A percentile compares a stretch with the other conserved stretches of the same genome.
phyloP scores from a whole-genome alignment of 2,888 invertebrate genomes.

The Terebella lapidaria region DNA sequence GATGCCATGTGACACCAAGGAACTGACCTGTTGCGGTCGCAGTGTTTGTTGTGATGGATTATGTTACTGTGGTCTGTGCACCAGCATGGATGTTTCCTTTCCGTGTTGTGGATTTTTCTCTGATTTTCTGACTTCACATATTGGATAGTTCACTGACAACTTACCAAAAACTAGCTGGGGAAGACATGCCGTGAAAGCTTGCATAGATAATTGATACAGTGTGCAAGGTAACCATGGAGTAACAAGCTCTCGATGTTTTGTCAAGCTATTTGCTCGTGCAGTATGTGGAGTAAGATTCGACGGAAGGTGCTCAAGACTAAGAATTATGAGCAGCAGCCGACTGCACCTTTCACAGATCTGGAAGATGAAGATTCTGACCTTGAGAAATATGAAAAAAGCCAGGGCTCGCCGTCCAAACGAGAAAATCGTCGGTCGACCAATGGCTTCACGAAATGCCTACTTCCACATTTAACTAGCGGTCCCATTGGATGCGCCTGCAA shows the following conservation, averaged over 20 bases:
- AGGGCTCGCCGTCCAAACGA: not conserved
- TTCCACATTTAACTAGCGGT: not conserved
- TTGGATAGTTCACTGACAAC: too few species aligned
- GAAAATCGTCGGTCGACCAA: not conserved
- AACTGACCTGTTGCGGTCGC: not conserved
- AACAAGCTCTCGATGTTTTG: too few species aligned
- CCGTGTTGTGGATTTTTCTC: too few species aligned
- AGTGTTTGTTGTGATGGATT: too few species aligned
- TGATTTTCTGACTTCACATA: too few species aligned
- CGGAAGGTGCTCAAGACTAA: not conserved
- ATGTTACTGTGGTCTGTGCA: too few species aligned
- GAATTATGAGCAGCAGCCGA: not conserved
- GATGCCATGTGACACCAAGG: too few species aligned
- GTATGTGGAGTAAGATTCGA: conserved; percentile 3
- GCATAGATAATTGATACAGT: not conserved
- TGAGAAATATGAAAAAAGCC: conserved; percentile 1
- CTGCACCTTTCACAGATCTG: not conserved
- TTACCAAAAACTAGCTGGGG: not conserved
- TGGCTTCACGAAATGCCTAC: not conserved
- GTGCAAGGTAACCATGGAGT: not conserved
- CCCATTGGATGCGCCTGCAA: not conserved
- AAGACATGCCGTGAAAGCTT: not conserved
- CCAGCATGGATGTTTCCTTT: too few species aligned
- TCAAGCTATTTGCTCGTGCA: too few species aligned
- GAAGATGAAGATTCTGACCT: not conserved